These are phyloP conservation scores for Amblyornis subalaris DNA, from an alignment of 2,113 vertebrate genomes.

Conservation along the genomic window DNA sequence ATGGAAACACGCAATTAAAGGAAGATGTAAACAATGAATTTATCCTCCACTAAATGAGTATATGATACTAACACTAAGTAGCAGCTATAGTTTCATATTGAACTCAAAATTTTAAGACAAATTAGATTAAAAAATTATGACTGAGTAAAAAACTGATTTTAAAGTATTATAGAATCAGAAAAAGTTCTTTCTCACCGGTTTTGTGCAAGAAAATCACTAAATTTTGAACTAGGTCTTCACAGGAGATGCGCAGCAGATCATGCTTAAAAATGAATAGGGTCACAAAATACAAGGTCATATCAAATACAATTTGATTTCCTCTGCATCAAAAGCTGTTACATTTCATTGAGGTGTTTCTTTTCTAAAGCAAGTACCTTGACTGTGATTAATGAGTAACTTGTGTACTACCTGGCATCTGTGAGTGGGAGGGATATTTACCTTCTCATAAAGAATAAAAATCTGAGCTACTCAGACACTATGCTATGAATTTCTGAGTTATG, in stretches of 20 bases:
- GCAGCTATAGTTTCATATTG: background rate
- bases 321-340: background rate
- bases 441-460: background rate
- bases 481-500: background rate
- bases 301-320: background rate
- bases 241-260: background rate
- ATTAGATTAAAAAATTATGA: background rate
- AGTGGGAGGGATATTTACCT: background rate
- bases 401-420: background rate
- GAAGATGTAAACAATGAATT: background rate
- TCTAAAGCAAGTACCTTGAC: background rate
- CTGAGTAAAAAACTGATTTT: background rate
- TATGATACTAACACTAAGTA: background rate
- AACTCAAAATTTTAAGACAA: background rate
- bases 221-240: background rate
- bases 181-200: background rate
- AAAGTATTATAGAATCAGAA: background rate
- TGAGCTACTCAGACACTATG: background rate
- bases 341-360: background rate
- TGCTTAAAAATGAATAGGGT: background rate
- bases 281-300: background rate
- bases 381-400: background rate
- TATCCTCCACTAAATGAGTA: background rate
- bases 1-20: background rate
- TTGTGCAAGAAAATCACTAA: background rate